These are phyloP conservation scores for Temnothorax unifasciatus DNA, from an alignment of 2,888 invertebrate species.

Conservation along the genomic window DNA sequence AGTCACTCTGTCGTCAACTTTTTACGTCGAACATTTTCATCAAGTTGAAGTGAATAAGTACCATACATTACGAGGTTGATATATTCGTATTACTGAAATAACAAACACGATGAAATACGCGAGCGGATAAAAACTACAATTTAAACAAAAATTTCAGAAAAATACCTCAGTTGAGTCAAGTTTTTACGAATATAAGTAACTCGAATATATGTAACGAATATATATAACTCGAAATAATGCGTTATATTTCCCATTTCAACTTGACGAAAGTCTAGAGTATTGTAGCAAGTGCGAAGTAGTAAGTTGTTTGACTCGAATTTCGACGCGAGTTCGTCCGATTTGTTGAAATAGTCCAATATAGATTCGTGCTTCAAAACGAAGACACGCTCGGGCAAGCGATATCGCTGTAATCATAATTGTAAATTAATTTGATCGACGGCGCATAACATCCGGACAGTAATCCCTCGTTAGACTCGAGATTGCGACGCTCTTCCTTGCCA, in stretches of 20 bases:
- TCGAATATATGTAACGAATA: neutral
- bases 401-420: constrained; percentile 28
- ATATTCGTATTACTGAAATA: constrained; percentile 16
- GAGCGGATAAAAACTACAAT: neutral
- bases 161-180: neutral
- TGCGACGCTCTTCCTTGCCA: constrained; percentile 64
- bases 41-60: constrained; percentile 18
- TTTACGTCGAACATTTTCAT: constrained; percentile 36
- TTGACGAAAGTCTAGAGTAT: neutral
- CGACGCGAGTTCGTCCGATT: neutral
- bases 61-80: neutral
- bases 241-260: neutral
- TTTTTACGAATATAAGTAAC: neutral
- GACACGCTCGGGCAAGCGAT: constrained; percentile 30
- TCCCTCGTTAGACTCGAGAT: constrained; percentile 69
- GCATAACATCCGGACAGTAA: constrained; percentile 64
- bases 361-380: neutral
- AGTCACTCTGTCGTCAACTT: constrained; percentile 33
- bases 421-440: constrained; percentile 54
- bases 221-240: neutral
- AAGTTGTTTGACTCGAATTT: neutral
- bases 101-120: neutral
- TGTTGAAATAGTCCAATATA: neutral
- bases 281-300: neutral
- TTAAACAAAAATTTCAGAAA: neutral